These are phyloP conservation scores for Oscheius myriophilus DNA, from an alignment of 2,888 invertebrate genomes.

Conservation along the genomic window DNA sequence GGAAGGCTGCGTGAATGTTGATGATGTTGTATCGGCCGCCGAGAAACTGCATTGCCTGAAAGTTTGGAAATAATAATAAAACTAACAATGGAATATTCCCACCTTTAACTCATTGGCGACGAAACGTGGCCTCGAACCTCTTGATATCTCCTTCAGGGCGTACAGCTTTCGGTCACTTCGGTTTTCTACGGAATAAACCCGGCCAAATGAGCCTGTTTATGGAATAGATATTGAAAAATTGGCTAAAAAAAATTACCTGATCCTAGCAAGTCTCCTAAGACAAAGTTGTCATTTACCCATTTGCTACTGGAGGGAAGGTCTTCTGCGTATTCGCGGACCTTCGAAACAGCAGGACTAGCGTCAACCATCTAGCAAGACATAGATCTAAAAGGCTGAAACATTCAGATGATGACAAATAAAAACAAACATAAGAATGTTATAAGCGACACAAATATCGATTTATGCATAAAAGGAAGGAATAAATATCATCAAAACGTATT, in stretches of 20 bases:
- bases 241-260: constrained; percentile 30
- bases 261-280: constrained; percentile 42
- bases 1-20: constrained; percentile 36
- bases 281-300: constrained; percentile 46
- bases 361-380: no score
- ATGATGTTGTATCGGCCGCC: constrained; percentile 30
- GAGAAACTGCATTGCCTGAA: constrained; percentile 23
- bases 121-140: constrained; percentile 33
- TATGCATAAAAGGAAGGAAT: no score
- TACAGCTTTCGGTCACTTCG: constrained; percentile 31
- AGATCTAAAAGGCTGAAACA: no score
- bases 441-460: no score
- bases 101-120: constrained; percentile 31
- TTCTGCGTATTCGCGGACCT: not conserved
- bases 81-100: not conserved
- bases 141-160: constrained; percentile 48
- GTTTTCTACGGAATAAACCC: constrained; percentile 46
- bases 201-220: constrained; percentile 47
- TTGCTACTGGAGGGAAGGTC: constrained; percentile 34
- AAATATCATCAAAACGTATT: no score
- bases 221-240: constrained; percentile 8
- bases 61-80: not conserved
- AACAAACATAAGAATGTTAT: no score
- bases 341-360: no score
- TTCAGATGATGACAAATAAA: no score